Evolutionary conservation across 1,140 invertebrate genomes (phyloP), one percentile per base, ranked within the genome.

Genomic region (Leguminivora glycinivorella): DNA sequence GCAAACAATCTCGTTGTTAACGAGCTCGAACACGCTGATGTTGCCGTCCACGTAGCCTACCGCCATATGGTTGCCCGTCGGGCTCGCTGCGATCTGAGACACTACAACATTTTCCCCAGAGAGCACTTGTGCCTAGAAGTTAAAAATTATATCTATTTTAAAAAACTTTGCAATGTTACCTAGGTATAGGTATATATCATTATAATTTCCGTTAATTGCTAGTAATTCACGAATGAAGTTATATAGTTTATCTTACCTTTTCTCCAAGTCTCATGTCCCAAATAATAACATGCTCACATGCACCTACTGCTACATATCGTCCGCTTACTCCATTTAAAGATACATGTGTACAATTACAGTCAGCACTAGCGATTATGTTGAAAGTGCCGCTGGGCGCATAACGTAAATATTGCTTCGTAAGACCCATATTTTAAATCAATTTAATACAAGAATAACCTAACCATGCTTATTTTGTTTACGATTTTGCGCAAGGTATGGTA

Each of bases 351-450:
- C 95, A 90, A 89, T 98, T 98, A 75, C 96, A 95, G 70, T 95
- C 94, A 19, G 93, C 87, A 90, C 96, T 97, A 4, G 95, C 94
- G 72, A 99, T 95, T 56, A 99, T 94, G 85, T 98, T 98, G 91
- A 97, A 97, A 79, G 95, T 95, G 38, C 96, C 95, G 66, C 95
- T 94, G 12, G 96, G 94, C 10, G 94, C 93, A 90, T 98, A 99
- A 60, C 97, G 95, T 69, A 99, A 93, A 94, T 99, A 99, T 92
- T 99, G 97, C 86, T 98, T 99, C 22, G 98, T 99, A 75, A 99
- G 91, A 72, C 97, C 98, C 98, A 99, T 99, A 77, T 80, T 92
- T 52, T 60, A 22, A 56, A 56, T 29, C 9, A 29, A 60, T 38
- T 34, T 40, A 40, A 69, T 52, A 31, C 0, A 43, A 52, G 52